Conservation (phyloP, 2,797 vertebrate species). For the Falco biarmicus region DNA sequence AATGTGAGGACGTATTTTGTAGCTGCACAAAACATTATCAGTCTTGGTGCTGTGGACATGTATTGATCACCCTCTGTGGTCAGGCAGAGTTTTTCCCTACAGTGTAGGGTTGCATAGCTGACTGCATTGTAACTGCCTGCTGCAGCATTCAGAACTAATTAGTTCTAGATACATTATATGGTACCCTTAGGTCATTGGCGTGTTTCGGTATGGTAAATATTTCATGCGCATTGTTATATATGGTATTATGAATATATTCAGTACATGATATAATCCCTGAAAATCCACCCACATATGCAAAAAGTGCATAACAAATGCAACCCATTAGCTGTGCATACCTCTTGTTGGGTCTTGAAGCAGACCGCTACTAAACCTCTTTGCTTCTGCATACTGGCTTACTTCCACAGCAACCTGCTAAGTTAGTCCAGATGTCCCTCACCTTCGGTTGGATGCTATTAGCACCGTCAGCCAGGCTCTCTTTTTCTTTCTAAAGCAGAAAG, state of each 20-base stretch:
- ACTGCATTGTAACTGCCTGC: background rate
- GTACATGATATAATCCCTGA: background rate
- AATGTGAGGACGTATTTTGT: background rate
- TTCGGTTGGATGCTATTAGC: fast-evolving
- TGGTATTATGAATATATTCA: background rate
- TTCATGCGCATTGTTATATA: background rate
- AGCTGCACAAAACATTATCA: background rate
- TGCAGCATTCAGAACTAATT: background rate
- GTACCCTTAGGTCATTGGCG: background rate
- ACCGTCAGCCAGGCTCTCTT: background rate
- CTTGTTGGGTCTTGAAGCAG: background rate
- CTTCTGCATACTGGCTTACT: background rate
- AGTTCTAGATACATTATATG: background rate
- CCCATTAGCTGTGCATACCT: background rate
- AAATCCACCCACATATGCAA: background rate
- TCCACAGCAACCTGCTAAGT: background rate
- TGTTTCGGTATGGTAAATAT: background rate
- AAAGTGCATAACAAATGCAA: background rate
- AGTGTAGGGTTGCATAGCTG: background rate
- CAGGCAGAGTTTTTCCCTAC: background rate
- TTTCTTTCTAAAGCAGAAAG: background rate
- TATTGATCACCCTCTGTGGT: background rate
- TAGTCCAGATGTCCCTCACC: background rate
- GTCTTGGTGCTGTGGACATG: background rate
- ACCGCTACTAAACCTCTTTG: background rate